Conservation (phyloP, 2,113 vertebrate genomes). For the Stomatorhinus ivindoensis region DNA sequence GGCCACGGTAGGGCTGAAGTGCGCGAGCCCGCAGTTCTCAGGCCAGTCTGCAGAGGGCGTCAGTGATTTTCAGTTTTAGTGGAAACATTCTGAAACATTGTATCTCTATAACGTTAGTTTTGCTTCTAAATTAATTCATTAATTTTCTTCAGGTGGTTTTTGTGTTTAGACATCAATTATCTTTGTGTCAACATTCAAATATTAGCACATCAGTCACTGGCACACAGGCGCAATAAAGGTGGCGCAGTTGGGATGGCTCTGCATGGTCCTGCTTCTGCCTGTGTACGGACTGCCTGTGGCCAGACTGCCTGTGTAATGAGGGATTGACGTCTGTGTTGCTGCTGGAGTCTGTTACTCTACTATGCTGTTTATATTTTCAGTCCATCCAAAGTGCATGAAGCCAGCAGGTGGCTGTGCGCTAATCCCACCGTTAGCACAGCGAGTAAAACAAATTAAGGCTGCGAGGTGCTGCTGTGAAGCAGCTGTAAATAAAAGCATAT, state of each 20-base stretch:
- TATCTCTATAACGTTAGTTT: neutral
- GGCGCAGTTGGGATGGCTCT: neutral
- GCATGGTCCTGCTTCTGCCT: neutral
- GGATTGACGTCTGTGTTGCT: neutral
- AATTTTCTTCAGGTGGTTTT: neutral
- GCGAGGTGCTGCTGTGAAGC: neutral
- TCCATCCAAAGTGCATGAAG: neutral
- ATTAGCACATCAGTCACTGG: neutral
- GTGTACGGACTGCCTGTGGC: neutral
- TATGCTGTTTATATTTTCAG: neutral
- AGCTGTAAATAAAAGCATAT: neutral
- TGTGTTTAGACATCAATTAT: neutral
- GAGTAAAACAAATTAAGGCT: neutral
- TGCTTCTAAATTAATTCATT: neutral
- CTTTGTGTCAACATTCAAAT: neutral
- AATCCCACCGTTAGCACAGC: neutral
- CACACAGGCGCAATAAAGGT: neutral
- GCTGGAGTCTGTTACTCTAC: neutral
- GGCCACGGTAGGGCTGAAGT: conserved; percentile 62
- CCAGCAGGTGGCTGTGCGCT: neutral
- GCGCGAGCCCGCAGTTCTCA: conserved; percentile 58
- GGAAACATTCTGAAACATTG: neutral
- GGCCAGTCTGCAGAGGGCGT: conserved; percentile 54
- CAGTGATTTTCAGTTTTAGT: neutral
- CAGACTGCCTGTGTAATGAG: neutral